Base-by-base conservation (phyloP, 2,797 vertebrate species). In the Triplophysa bombifrons region DNA sequence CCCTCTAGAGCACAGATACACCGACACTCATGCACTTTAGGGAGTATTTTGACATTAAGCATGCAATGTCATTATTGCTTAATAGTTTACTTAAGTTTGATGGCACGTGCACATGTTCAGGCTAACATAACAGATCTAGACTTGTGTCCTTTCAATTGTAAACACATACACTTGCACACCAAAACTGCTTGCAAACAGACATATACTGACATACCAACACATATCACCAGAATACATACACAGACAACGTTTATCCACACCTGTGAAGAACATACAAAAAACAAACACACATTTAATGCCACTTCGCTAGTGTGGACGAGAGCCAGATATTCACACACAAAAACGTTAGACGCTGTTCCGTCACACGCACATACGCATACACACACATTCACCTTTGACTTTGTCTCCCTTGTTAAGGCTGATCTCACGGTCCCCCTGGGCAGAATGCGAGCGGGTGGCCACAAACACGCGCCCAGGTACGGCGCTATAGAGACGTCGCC, bases 371-470 rank as follows among this genome's bases (percentile, higher is more conserved):
- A 46, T 10, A 55, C n/a, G 22, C 38, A 65, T 66, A 51, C 71
- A 76, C 51, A 81, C 44, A 55, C 61, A 68, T 55, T 67, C 87
- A 97, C 96, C 96, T 96, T 98, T 98, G 90, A 97, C 95, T 90
- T 95, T 94, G 90, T 98, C 96, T 72, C 96, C 96, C 82, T 97
- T 97, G 89, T 90, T 96, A 84, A 98, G 92, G 85, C 94, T 94
- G 86, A 98, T 95, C 88, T 98, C 96, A 3, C 95, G 92, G 84
- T 98, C 96, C 0, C 92, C 95, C 87, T 96, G 96, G 8, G 96
- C 94, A 16, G 96, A 94, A 90, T 98, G 94, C 0, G 96, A 91
- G 74, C 95, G 94, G 41, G 96, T 95, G 0, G 95, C 96, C 78
- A 98, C 94, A 85, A 98, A 97, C 34, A 94, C 92, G 6, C 96